Conservation (phyloP, 2,113 vertebrate species). For the Rhadina sibilatrix region DNA sequence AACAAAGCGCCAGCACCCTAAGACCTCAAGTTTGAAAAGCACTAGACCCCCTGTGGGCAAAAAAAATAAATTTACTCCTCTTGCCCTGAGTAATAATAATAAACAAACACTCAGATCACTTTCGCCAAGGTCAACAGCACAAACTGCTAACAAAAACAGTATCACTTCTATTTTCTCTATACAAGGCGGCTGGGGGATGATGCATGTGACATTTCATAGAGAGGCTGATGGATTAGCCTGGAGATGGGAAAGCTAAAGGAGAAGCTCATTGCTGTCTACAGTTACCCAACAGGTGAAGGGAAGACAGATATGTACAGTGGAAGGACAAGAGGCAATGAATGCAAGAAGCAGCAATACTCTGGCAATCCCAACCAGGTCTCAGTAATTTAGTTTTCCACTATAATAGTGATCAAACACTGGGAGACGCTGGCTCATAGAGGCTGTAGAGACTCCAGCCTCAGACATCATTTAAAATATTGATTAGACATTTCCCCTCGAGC, state of each 20-base stretch:
- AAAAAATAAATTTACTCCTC: neutral
- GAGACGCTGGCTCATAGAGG: neutral
- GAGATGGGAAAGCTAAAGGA: neutral
- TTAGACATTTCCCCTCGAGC: neutral
- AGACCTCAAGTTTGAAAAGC: neutral
- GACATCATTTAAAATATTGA: neutral
- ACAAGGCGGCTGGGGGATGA: neutral
- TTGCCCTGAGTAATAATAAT: neutral
- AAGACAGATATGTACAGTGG: neutral
- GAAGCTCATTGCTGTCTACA: neutral
- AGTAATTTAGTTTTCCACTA: neutral
- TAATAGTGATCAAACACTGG: neutral
- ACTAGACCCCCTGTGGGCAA: neutral
- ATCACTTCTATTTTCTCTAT: neutral
- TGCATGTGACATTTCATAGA: neutral
- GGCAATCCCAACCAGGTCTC: neutral
- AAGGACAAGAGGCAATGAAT: neutral
- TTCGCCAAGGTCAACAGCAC: neutral
- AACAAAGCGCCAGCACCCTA: neutral
- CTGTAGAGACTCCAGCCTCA: neutral
- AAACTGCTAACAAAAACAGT: neutral
- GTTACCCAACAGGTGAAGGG: neutral
- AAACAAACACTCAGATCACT: neutral
- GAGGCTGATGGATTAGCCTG: neutral
- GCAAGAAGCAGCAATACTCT: neutral